Evolutionary conservation across 2,113 vertebrate genomes (phyloP).

Genomic region (Brienomyrus longianalis): DNA sequence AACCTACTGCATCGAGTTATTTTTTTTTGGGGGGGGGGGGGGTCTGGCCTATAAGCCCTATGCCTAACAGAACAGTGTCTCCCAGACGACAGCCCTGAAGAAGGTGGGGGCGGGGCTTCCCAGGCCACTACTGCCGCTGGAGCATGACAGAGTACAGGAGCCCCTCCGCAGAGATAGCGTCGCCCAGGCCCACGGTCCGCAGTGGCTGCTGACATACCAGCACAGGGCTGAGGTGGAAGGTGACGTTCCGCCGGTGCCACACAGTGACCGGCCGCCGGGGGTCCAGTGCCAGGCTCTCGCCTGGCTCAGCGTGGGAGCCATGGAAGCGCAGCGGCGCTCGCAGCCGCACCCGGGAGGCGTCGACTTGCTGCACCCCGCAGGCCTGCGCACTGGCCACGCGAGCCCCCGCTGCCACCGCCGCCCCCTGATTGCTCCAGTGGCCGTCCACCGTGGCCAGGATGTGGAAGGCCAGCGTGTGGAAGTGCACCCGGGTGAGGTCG

Average conservation of each 20-base stretch:
- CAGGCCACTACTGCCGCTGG: slow-evolving; percentile 42
- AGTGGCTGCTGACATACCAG: slow-evolving; percentile 83
- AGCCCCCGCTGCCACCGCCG: slow-evolving; percentile 80
- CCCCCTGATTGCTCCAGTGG: slow-evolving; percentile 84
- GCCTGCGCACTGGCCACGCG: slow-evolving; percentile 83
- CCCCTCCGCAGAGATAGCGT: slow-evolving; percentile 92
- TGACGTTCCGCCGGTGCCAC: slow-evolving; percentile 75
- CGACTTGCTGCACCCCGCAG: slow-evolving; percentile 69
- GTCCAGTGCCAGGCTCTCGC: slow-evolving; percentile 61
- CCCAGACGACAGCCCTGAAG: not conserved
- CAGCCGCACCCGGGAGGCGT: slow-evolving; percentile 67
- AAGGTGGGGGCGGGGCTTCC: not conserved
- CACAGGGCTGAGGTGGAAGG: slow-evolving; percentile 84
- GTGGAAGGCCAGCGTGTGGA: slow-evolving; percentile 93
- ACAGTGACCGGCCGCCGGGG: slow-evolving; percentile 67
- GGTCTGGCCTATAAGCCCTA: not conserved
- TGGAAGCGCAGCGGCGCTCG: slow-evolving; percentile 73
- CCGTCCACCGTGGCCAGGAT: slow-evolving; percentile 82
- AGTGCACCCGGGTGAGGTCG: slow-evolving; percentile 83
- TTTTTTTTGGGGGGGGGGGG: not conserved
- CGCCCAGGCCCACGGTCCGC: slow-evolving; percentile 90
- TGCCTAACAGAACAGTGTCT: slow-evolving; percentile 10
- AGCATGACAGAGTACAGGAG: slow-evolving; percentile 76
- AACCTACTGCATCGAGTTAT: not conserved
- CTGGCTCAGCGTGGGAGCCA: slow-evolving; percentile 62